A percentile compares a stretch with the other conserved stretches of the same genome.
These are phyloP conservation scores for Zoanthus gigantus DNA, from an alignment of 92 coral and sea anemone species.

Conservation along the genomic window DNA sequence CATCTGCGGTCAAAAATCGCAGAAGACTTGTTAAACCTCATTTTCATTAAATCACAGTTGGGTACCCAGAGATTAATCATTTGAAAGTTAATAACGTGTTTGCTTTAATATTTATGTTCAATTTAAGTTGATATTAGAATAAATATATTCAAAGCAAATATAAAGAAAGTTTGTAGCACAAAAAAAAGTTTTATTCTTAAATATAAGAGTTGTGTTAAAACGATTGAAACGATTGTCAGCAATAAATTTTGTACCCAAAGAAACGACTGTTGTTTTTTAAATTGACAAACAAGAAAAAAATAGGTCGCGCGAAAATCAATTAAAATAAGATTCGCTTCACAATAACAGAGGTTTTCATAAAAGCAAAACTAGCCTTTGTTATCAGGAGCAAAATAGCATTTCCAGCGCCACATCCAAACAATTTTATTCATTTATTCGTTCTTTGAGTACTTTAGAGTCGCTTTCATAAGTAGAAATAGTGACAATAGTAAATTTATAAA, in stretches of 20 bases:
- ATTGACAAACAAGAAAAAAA: not conserved
- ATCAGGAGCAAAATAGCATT: slow-evolving; percentile 5
- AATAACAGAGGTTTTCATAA: slow-evolving; percentile 30
- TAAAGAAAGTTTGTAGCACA: slow-evolving; percentile 13
- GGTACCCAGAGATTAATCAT: slow-evolving; percentile 79
- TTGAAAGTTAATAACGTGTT: slow-evolving; percentile 89
- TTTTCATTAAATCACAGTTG: slow-evolving; percentile 88
- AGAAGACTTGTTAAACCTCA: slow-evolving; percentile 73
- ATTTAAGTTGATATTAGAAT: slow-evolving; percentile 80
- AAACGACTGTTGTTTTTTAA: slow-evolving; percentile 24
- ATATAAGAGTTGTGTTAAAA: not conserved
- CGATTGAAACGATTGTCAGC: not conserved
- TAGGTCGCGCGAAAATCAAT: slow-evolving; percentile 48
- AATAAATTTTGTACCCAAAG: not conserved
- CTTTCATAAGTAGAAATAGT: not conserved
- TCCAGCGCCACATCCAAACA: not conserved
- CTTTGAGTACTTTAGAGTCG: not conserved
- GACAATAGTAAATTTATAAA: not conserved
- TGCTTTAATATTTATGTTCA: slow-evolving; percentile 91
- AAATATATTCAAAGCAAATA: slow-evolving; percentile 66
- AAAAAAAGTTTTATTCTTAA: slow-evolving; percentile 32
- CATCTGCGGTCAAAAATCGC: slow-evolving; percentile 39
- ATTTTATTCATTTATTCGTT: slow-evolving; percentile 1
- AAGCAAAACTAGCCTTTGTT: slow-evolving; percentile 20
- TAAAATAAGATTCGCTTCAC: slow-evolving; percentile 46